Evolutionary conservation across 2,797 vertebrate species (phyloP).

Genomic region (Denticeps clupeoides): DNA sequence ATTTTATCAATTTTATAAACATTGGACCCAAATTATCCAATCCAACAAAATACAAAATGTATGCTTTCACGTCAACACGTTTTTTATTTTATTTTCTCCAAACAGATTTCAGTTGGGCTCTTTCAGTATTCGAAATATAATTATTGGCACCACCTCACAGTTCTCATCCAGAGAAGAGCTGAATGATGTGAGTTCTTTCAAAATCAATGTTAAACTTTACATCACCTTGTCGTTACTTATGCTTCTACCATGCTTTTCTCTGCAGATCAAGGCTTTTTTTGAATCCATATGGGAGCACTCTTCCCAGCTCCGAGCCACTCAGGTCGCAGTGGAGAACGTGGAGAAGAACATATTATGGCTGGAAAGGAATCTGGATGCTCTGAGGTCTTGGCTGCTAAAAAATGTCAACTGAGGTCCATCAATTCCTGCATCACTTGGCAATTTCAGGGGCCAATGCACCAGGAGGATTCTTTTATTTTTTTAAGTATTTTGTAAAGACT

Average conservation of each 20-base stretch:
- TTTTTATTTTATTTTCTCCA: not conserved
- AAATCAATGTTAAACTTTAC: not conserved
- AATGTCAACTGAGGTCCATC: no score
- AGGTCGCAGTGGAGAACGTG: constrained; percentile 55
- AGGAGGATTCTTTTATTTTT: no score
- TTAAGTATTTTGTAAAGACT: no score
- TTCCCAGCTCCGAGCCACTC: constrained; percentile 52
- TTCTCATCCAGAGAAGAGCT: constrained; percentile 64
- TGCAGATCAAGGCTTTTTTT: constrained; percentile 66
- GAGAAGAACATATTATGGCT: constrained; percentile 61
- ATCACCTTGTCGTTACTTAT: not conserved
- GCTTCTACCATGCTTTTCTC: constrained; percentile 8
- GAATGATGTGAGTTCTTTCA: constrained; percentile 42
- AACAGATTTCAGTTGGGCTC: constrained; percentile 64
- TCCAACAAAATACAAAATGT: no score
- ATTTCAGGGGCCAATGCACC: no score
- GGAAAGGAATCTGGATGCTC: constrained; percentile 51
- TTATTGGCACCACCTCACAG: constrained; percentile 51
- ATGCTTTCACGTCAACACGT: no score
- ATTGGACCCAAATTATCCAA: no score
- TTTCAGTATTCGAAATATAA: constrained; percentile 50
- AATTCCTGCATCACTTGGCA: no score
- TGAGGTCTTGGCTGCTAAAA: constrained; percentile 51
- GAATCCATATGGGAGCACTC: constrained; percentile 53
- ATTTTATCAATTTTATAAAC: no score